Base-by-base conservation (phyloP, 2,113 vertebrate genomes). In the Labrus mixtus region DNA sequence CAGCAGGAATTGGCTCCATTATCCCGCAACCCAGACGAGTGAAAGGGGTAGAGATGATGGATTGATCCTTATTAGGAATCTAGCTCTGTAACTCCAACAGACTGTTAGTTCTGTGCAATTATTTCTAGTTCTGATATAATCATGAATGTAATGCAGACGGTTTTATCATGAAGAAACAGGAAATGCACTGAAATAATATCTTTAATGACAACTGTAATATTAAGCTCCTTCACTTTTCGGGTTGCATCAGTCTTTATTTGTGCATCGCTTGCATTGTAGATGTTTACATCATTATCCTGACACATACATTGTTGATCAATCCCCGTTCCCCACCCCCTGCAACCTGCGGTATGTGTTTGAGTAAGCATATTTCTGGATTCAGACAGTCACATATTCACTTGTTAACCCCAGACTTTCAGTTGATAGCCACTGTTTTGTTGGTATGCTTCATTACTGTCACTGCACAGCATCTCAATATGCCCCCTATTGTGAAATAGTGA, bases 1-100 rank as follows among this genome's bases (percentile, higher is more conserved):
- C 29, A 33, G 29, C 29, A 6, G 4, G 29, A 6, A 33, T 33
- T 4, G 29, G 29, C 29, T 33, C 29, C 29, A 33, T 3, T 6
- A 33, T 6, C 29, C 29, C 6, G 29, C 29, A 33, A 33, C 29
- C 29, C 29, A 3, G 6, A 33, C 6, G 29, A 6, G 29, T n/a
- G 6, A 33, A 33, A 4, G 6, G 6, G 3, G 29, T 33, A 6
- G 4, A 6, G 29, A 33, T 33, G 29, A 33, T 33, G 29, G 29
- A 33, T 36, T 61, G 8, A 20, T 10, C 60, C 36, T 75, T 54
- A 60, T 71, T 36, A 61, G 68, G 23, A 19, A 62, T 13, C 4
- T 2, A 41, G 4, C 22, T 2, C 63, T 53, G 50, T 50, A 57
- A 23, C 67, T 39, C 56, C n/a, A 48, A 37, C 17, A 64, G 19